phyloP scores from a whole-genome alignment of 1,140 invertebrate genomes.

The Diorhabda elongata region DNA sequence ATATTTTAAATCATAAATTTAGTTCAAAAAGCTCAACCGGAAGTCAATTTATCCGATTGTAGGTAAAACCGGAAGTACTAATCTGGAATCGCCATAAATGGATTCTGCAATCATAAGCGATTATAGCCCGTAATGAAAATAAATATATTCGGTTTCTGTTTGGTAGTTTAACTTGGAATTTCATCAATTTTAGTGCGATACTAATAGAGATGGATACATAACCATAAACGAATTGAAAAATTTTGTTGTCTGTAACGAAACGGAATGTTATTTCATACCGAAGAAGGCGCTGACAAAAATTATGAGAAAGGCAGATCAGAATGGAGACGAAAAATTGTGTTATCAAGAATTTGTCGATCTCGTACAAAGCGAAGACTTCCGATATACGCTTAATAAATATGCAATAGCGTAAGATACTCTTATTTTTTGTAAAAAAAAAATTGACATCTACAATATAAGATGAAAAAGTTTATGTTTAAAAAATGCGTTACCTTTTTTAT shows the following conservation, averaged over 20 bases:
- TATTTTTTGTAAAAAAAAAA: background rate
- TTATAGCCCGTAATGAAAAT: no score
- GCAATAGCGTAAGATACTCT: slow-evolving; percentile 20
- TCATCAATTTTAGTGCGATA: slow-evolving; percentile 23
- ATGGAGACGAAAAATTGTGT: slow-evolving; percentile 68
- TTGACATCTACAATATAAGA: background rate
- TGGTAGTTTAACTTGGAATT: background rate
- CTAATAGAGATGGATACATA: slow-evolving; percentile 20
- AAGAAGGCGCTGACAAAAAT: slow-evolving; percentile 65
- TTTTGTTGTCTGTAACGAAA: slow-evolving; percentile 13
- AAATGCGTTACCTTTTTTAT: background rate
- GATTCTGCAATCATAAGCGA: no score
- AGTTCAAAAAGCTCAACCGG: no score
- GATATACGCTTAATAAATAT: slow-evolving; percentile 54
- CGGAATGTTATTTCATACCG: slow-evolving; percentile 56
- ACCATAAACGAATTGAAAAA: slow-evolving; percentile 19
- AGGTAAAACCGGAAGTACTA: no score
- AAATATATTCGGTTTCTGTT: no score
- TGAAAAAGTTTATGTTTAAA: background rate
- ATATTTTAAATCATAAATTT: no score
- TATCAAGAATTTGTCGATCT: slow-evolving; percentile 76
- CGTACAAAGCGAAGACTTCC: slow-evolving; percentile 61
- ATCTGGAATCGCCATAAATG: no score
- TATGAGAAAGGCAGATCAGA: slow-evolving; percentile 62
- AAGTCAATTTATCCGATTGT: no score